Conservation (phyloP, 2,888 invertebrate species). For the Meiosimyza decipiens region DNA sequence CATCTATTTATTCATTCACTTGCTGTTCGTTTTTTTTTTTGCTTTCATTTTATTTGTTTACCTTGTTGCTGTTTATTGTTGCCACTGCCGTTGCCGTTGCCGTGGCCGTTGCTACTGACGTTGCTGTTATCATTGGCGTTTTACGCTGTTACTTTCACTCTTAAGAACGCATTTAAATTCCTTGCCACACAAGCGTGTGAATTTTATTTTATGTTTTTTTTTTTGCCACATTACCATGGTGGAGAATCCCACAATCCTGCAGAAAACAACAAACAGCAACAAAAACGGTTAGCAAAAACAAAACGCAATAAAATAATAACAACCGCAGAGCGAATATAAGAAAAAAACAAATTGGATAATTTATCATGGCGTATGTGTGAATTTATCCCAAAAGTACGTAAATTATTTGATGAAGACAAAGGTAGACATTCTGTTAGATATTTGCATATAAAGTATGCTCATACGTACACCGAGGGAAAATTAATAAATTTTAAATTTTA, state of each 20-base stretch:
- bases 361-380: constrained; percentile 24
- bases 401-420: constrained; percentile 1
- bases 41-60: not conserved
- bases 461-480: not conserved
- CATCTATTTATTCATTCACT: constrained; percentile 18
- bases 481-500: not conserved
- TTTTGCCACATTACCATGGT: no score
- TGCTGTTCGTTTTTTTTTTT: not conserved
- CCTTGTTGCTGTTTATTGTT: not conserved
- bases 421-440: not conserved
- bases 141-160: not conserved
- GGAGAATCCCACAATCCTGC: no score
- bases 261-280: not conserved
- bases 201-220: not conserved
- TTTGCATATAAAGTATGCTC: not conserved
- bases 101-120: not conserved
- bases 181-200: constrained; percentile 13
- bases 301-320: not conserved
- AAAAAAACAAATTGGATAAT: constrained; percentile 25
- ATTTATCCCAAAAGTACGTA: constrained; percentile 10
- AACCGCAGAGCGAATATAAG: not conserved
- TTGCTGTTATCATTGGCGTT: not conserved
- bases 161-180: not conserved
- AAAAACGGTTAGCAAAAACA: constrained; percentile 3
- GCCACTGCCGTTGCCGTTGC: not conserved